A percentile compares a stretch with the other conserved stretches of the same genome.
phyloP scores from a whole-genome alignment of 2,113 vertebrate genomes.

The Agapornis roseicollis region DNA sequence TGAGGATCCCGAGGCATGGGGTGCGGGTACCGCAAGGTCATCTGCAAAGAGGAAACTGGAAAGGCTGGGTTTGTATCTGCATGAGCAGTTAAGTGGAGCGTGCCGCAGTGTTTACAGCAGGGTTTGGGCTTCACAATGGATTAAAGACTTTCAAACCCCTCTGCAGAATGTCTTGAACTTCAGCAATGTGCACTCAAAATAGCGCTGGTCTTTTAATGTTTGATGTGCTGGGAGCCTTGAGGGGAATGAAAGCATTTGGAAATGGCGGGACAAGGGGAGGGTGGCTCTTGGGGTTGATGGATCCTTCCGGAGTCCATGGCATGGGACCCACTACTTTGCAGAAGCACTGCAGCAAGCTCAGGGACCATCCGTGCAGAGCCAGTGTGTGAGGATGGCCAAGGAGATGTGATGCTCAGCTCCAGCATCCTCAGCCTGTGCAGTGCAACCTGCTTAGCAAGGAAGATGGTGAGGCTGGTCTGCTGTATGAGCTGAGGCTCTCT shows the following conservation, averaged over 20 bases:
- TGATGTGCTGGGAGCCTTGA: background rate
- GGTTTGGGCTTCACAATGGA: slow-evolving; percentile 30
- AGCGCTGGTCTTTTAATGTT: background rate
- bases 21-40: slow-evolving; percentile 41
- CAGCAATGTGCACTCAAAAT: background rate
- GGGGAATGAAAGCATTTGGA: background rate
- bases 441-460: background rate
- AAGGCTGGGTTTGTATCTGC: background rate
- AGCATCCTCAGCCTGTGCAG: background rate
- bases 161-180: slow-evolving; percentile 39
- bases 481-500: accelerated
- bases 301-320: background rate
- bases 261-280: background rate
- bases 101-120: background rate
- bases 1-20: background rate
- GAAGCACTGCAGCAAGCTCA: background rate
- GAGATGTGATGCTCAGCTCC: background rate
- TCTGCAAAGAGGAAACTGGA: slow-evolving; percentile 21
- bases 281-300: background rate
- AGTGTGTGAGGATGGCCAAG: accelerated
- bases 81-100: slow-evolving; percentile 40
- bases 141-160: slow-evolving; percentile 22
- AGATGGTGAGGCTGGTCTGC: background rate
- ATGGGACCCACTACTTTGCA: background rate
- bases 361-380: accelerated